Evolutionary conservation across 2,797 vertebrate genomes (phyloP), one percentile per base, ranked within the genome.

Genomic region (Mus minutoides): DNA sequence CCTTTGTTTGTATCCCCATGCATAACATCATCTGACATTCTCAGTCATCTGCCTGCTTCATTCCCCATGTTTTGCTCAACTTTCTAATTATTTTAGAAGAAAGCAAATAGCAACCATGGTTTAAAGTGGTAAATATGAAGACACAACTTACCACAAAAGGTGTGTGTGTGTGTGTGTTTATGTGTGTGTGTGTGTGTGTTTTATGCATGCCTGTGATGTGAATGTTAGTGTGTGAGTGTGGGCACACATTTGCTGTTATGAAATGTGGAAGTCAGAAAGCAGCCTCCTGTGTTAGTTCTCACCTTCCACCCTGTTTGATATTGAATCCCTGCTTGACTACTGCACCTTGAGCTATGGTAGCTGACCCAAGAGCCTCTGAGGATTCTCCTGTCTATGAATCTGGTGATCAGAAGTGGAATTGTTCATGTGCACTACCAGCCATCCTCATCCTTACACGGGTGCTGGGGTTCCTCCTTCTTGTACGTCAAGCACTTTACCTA

Each of bases 41-140:
- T 96, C 79, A 69, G 13, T 86, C 52, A 91, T 92, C 60, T 95
- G 24, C 21, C 11, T 90, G 12, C 69, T 71, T 16, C 14, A 3
- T 90, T 88, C 78, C 40, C 94, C 34, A 43, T 49, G 22, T 89
- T 49, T 78, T 97, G 40, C 21, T 75, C 46, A 46, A 88, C 58
- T 94, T 93, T 88, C 46, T 83, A 34, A 31, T 94, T 96, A 95
- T 88, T 92, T 91, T 43, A 88, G 26, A 86, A 96, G 62, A 88
- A 93, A 95, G 26, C 52, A 77, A 9, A 40, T 3, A n/a, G 9
- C 56, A 73, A 76, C 24, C 56, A 67, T 49, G 40, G 52, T 7
- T 94, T 94, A 92, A 78, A 22, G 26, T 90, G 2, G 6, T 11
- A 88, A 69, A 6, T 24, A 22, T 71, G 56, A 84, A n/a, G 64